Percentiles rank a stretch among this genome's conserved stretches.
These are phyloP conservation scores for Diarsia dahlii DNA, from an alignment of 2,888 invertebrate genomes.

Conservation along the genomic window DNA sequence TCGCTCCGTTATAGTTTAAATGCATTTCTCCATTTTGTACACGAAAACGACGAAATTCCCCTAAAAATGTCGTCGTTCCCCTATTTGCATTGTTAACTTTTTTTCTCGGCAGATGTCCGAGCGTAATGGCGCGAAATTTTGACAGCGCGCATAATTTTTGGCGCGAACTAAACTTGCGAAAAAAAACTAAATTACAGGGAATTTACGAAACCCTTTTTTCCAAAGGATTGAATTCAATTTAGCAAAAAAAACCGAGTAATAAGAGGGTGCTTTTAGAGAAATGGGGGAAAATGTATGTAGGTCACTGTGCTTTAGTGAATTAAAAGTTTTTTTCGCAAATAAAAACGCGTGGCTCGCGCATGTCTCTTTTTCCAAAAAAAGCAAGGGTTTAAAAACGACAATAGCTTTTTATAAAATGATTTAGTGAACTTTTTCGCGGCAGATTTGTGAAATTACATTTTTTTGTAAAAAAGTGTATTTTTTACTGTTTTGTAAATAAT, in stretches of 20 bases:
- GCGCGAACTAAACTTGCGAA: constrained; percentile 82
- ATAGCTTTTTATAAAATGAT: constrained; percentile 88
- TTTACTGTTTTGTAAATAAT: constrained; percentile 73
- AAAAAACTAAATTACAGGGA: constrained; percentile 84
- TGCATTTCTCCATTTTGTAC: constrained; percentile 86
- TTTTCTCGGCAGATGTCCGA: constrained; percentile 87
- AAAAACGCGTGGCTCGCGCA: constrained; percentile 83
- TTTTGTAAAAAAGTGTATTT: constrained; percentile 76
- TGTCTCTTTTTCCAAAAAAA: constrained; percentile 82
- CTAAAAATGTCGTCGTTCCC: constrained; percentile 88
- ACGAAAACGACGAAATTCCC: constrained; percentile 87
- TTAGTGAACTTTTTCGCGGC: constrained; percentile 80
- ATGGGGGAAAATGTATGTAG: constrained; percentile 86
- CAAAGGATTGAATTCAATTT: constrained; percentile 90
- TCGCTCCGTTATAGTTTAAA: constrained; percentile 86
- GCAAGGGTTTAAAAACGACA: constrained; percentile 89
- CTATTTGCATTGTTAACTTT: constrained; percentile 90
- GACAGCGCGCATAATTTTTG: constrained; percentile 88
- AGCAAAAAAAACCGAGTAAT: constrained; percentile 80
- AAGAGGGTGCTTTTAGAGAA: constrained; percentile 86
- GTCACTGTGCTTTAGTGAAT: constrained; percentile 86
- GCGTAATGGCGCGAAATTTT: constrained; percentile 90
- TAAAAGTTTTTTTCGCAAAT: constrained; percentile 78
- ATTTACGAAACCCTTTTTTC: constrained; percentile 89
- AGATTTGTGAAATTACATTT: constrained; percentile 82